Evolutionary conservation across 2,888 invertebrate genomes (phyloP).

Genomic region (Drosophila pullipes): DNA sequence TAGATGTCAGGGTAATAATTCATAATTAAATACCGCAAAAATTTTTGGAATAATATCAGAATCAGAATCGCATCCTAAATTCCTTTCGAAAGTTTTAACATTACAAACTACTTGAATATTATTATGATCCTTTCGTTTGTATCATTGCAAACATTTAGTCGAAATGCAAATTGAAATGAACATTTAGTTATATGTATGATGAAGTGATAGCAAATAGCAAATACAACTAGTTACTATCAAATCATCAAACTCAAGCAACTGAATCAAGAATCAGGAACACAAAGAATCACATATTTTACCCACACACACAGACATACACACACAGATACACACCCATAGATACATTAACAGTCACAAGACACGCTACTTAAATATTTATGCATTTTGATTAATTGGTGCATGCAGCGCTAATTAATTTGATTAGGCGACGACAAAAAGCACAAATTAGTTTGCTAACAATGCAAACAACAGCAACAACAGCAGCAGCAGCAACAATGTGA

Average conservation of each 20-base stretch:
- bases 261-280: neutral
- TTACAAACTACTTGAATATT: neutral
- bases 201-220: neutral
- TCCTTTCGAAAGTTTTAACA: neutral
- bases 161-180: neutral
- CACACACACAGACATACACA: neutral
- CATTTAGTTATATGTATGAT: no score
- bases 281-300: neutral
- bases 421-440: constrained; percentile 66
- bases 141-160: neutral
- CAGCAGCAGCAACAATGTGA: constrained; percentile 16
- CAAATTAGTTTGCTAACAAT: constrained; percentile 62
- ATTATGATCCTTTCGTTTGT: neutral
- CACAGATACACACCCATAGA: neutral
- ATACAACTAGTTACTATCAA: neutral
- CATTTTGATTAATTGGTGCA: constrained; percentile 61
- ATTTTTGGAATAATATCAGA: neutral
- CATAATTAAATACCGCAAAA: neutral
- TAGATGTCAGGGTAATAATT: neutral
- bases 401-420: constrained; percentile 74
- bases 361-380: constrained; percentile 40
- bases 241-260: constrained; percentile 8
- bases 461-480: constrained; percentile 19
- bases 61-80: neutral
- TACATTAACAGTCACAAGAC: neutral